Evolutionary conservation across 2,888 invertebrate genomes (phyloP).

Genomic region (Hyalella azteca): DNA sequence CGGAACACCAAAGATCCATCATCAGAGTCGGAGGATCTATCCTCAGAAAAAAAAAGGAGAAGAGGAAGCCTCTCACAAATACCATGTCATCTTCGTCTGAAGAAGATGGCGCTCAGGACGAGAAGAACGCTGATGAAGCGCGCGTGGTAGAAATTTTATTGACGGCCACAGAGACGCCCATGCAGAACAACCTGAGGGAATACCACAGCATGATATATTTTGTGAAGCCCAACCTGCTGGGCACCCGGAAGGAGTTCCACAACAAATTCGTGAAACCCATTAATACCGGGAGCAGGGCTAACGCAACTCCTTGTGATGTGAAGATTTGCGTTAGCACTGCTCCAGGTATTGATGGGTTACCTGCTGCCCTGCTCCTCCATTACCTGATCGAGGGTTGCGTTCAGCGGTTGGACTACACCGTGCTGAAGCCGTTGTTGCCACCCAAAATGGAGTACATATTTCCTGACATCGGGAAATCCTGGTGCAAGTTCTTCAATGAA

Average conservation of each 20-base stretch:
- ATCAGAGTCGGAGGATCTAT: slow-evolving; percentile 54
- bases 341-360: slow-evolving; percentile 97
- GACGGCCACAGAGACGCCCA: slow-evolving; percentile 76
- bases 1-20: slow-evolving; percentile 41
- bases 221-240: slow-evolving; percentile 93
- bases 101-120: slow-evolving; percentile 58
- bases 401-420: slow-evolving; percentile 86
- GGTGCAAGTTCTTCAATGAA: slow-evolving; percentile 89
- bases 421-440: slow-evolving; percentile 90
- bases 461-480: slow-evolving; percentile 80
- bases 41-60: slow-evolving; percentile 42
- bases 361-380: slow-evolving; percentile 92
- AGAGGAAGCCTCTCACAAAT: slow-evolving; percentile 47
- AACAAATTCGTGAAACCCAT: slow-evolving; percentile 98
- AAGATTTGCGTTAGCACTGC: slow-evolving; percentile 90
- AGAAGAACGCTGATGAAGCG: slow-evolving; percentile 52
- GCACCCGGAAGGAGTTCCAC: slow-evolving; percentile 89
- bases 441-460: slow-evolving; percentile 96
- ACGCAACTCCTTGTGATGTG: slow-evolving; percentile 91
- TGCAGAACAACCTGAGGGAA: slow-evolving; percentile 95
- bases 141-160: slow-evolving; percentile 64
- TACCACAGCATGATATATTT: slow-evolving; percentile 99
- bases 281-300: slow-evolving; percentile 92
- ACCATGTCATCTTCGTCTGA: slow-evolving; percentile 62
- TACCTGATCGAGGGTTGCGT: slow-evolving; percentile 93